A percentile compares a stretch with the other conserved stretches of the same genome.
phyloP scores from a whole-genome alignment of 2,888 invertebrate species.

The Sclerodermus sp. region DNA sequence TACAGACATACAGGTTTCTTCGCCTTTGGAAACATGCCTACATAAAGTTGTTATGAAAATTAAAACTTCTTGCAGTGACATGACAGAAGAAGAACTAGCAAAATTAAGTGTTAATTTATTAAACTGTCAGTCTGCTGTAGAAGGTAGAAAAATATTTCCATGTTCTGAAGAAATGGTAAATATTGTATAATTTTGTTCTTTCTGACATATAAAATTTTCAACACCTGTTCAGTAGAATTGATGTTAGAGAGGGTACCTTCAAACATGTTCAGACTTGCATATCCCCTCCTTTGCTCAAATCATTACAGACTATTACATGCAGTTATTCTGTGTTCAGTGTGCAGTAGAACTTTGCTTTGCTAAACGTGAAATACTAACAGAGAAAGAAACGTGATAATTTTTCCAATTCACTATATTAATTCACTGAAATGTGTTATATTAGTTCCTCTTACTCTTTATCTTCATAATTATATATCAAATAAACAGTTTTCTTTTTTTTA shows the following conservation, averaged over 20 bases:
- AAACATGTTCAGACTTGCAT: constrained; percentile 43
- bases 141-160: constrained; percentile 64
- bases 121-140: constrained; percentile 69
- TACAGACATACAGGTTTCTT: constrained; percentile 61
- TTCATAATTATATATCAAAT: too few relatives aligned
- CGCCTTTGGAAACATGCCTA: constrained; percentile 66
- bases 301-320: neutral
- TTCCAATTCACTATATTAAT: too few relatives aligned
- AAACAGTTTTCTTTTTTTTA: neutral
- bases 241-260: constrained; percentile 21
- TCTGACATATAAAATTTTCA: too few relatives aligned
- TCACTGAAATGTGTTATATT: too few relatives aligned
- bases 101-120: constrained; percentile 69
- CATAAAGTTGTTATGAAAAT: constrained; percentile 68
- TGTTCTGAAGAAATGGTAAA: constrained; percentile 66
- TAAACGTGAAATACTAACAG: too few relatives aligned
- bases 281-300: constrained; percentile 23
- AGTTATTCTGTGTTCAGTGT: too few relatives aligned
- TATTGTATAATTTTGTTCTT: too few relatives aligned
- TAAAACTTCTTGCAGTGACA: constrained; percentile 62
- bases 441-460: too few relatives aligned
- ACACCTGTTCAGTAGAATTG: neutral
- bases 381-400: too few relatives aligned
- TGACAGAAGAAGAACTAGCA: constrained; percentile 68
- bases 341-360: too few relatives aligned